phyloP scores from a whole-genome alignment of 2,797 vertebrate species.

The Urocyon cinereoargenteus region DNA sequence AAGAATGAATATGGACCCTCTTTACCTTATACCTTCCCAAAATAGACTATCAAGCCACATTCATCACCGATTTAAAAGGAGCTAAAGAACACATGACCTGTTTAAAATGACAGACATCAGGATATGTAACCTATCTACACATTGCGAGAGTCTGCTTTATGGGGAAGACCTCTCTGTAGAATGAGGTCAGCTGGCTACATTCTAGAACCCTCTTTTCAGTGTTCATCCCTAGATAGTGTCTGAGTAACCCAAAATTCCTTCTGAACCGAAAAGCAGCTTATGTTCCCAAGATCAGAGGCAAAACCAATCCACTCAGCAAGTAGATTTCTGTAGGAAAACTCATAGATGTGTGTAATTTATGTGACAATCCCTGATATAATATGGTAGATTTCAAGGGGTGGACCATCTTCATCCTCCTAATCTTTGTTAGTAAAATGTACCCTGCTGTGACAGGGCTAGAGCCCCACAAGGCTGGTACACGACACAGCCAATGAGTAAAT shows the following conservation, averaged over 20 bases:
- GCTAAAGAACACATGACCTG: slow-evolving; percentile 63
- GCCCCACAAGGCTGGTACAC: background rate
- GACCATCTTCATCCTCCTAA: background rate
- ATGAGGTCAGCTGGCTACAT: background rate
- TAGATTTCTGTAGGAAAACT: background rate
- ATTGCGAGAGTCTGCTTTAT: background rate
- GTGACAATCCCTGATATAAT: background rate
- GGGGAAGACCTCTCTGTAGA: background rate
- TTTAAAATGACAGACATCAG: background rate
- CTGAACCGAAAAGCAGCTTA: slow-evolving; percentile 3
- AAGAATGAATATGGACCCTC: slow-evolving; percentile 71
- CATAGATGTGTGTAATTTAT: background rate
- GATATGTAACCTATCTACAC: background rate
- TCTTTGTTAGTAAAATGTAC: background rate
- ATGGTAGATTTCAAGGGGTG: background rate
- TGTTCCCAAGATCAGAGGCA: background rate
- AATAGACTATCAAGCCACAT: background rate
- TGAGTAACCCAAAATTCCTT: slow-evolving; percentile 1
- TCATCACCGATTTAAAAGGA: slow-evolving; percentile 33
- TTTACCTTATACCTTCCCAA: background rate
- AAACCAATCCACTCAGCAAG: slow-evolving; percentile 33
- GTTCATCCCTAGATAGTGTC: background rate
- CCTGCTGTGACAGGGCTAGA: background rate
- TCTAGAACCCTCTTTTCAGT: slow-evolving; percentile 25
- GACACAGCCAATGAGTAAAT: background rate